Conservation (phyloP, 2,113 vertebrate species). For the Jacana jacana region DNA sequence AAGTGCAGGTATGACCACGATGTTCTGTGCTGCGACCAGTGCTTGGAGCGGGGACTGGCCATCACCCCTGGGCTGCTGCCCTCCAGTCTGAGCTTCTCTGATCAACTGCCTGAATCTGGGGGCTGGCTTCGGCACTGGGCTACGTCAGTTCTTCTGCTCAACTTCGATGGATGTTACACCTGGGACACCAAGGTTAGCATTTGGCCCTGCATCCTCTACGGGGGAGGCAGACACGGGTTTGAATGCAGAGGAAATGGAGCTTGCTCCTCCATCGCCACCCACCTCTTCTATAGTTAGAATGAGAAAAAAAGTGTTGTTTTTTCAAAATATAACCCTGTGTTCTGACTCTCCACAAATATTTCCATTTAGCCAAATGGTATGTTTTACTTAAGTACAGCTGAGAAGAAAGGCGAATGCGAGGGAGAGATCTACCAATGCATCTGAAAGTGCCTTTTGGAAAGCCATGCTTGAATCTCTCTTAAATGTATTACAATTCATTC, state of each 20-base stretch:
- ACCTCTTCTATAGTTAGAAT: neutral
- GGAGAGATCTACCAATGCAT: slow-evolving; percentile 26
- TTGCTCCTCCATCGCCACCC: neutral
- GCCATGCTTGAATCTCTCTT: slow-evolving; percentile 55
- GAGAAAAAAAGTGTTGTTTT: neutral
- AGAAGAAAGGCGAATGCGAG: slow-evolving; percentile 58
- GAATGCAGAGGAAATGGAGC: neutral
- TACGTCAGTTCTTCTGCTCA: fast-evolving
- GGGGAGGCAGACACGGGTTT: neutral
- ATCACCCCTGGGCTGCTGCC: neutral
- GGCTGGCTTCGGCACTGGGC: neutral
- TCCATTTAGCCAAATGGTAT: slow-evolving; percentile 42
- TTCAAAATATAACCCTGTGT: slow-evolving; percentile 21
- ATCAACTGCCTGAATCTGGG: neutral
- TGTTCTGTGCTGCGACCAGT: neutral
- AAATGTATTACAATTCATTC: slow-evolving; percentile 72
- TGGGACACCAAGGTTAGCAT: neutral
- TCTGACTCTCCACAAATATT: slow-evolving; percentile 23
- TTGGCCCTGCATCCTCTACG: neutral
- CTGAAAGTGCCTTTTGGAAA: slow-evolving; percentile 49
- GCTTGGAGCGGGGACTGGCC: neutral
- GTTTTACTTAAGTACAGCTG: slow-evolving; percentile 34
- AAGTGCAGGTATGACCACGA: neutral
- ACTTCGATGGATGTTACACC: neutral
- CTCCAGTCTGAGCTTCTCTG: neutral